These are phyloP conservation scores for Chelonia mydas DNA, from an alignment of 2,797 vertebrate genomes.

Conservation along the genomic window DNA sequence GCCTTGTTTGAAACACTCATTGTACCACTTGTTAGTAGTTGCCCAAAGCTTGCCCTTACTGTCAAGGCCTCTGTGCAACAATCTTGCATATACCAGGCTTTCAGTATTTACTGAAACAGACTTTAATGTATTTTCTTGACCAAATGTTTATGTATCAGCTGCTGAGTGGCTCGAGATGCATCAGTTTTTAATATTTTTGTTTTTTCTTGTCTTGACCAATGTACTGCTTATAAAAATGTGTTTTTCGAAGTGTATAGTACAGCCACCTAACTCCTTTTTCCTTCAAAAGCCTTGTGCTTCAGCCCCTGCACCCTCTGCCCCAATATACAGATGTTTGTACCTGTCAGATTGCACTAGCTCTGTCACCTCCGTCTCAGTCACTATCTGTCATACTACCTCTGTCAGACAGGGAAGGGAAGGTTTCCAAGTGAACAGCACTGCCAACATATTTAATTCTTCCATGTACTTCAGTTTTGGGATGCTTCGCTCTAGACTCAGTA, in stretches of 20 bases:
- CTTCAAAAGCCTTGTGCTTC: neutral
- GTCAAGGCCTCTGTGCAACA: neutral
- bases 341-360: neutral
- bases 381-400: neutral
- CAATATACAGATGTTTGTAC: neutral
- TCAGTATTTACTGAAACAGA: slow-evolving; percentile 68
- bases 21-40: neutral
- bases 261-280: neutral
- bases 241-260: neutral
- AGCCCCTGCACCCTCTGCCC: neutral
- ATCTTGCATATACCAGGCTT: neutral
- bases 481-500: neutral
- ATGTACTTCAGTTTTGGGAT: neutral
- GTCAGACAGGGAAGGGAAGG: neutral
- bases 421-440: neutral
- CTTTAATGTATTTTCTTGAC: slow-evolving; percentile 51
- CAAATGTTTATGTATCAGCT: slow-evolving; percentile 36
- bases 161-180: slow-evolving; percentile 44
- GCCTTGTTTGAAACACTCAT: neutral
- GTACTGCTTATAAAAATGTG: slow-evolving; percentile 34
- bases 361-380: neutral
- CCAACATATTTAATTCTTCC: neutral
- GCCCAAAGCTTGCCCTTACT: neutral
- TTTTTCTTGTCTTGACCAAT: slow-evolving; percentile 44
- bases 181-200: slow-evolving; percentile 65